Evolutionary conservation across 2,888 invertebrate genomes (phyloP), one percentile per base, ranked within the genome.

Genomic region (Vanessa cardui): DNA sequence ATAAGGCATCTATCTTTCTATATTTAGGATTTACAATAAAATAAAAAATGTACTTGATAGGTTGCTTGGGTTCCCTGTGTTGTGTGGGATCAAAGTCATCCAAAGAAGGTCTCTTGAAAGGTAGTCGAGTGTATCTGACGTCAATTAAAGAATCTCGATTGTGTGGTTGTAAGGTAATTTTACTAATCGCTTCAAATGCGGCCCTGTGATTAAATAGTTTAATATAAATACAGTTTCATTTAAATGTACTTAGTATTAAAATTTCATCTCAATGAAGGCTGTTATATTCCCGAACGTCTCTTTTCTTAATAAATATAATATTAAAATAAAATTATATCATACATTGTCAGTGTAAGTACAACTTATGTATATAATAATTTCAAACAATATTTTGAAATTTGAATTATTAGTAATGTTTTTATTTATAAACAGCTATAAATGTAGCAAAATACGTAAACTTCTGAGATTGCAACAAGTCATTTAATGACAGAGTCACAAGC

Each of bases 131-230:
- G 1, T 59, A 70, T 69, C 84, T 78, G 7, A 85, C 54, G 71
- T 88, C 86, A 59, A 86, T 70, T 0, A 65, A 0, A 1, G 80
- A 73, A 9, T 31, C 60, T 7, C 46, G 73, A 58, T 31, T 62
- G 31, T 76, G 21, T 2, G 80, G 72, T 0, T 31, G 72, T 46
- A 83, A n/a, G 5, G 63, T 65, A 5, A 80, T 15, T 65, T 20
- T 79, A 72, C 86, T 84, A 26, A 84, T 74, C 16, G 67, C 69
- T 73, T 87, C 86, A 66, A 83, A 83, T 0, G 84, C 83, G 8
- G 85, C 87, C 86, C 87, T 87, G 78, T 12, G 77, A n/a, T n/a
- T 58, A 21, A 52, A 16, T 20, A 50, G 58, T 66, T 73, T 68
- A 58, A 45, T 59, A 5, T 7, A 8, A n/a, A 39, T 31, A n/a